These are phyloP conservation scores for Nannoperca obscura DNA, from an alignment of 2,797 vertebrate species.

Conservation along the genomic window DNA sequence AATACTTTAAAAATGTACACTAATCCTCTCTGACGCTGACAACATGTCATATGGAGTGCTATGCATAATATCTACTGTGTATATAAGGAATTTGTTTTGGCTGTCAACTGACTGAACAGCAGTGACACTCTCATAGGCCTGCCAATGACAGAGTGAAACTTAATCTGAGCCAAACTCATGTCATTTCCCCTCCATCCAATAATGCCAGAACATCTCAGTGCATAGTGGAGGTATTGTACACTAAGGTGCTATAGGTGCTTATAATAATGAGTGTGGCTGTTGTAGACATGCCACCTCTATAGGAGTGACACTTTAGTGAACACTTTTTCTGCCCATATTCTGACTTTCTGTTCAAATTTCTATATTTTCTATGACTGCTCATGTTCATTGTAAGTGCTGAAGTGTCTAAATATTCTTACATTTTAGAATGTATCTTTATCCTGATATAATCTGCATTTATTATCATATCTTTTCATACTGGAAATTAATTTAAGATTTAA, in stretches of 20 bases:
- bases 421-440: background rate
- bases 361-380: background rate
- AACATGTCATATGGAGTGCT: constrained; percentile 25
- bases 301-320: background rate
- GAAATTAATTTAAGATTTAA: background rate
- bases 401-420: background rate
- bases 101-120: constrained; percentile 35
- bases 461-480: background rate
- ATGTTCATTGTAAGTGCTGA: background rate
- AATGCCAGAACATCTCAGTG: constrained; percentile 34
- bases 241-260: constrained; percentile 22
- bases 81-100: constrained; percentile 37
- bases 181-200: constrained; percentile 23
- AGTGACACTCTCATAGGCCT: constrained; percentile 3
- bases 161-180: constrained; percentile 35
- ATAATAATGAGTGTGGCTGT: constrained; percentile 15
- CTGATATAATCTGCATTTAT: background rate
- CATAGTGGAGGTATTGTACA: background rate
- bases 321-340: background rate
- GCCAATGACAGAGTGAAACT: constrained; percentile 17
- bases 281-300: constrained; percentile 4
- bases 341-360: background rate
- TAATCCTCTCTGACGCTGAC: constrained; percentile 41
- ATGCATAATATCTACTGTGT: constrained; percentile 39
- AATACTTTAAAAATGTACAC: background rate